Percentiles rank a stretch among this genome's conserved stretches.
Conservation (phyloP, 2,888 invertebrate species). For the Bhutanitis thaidina region DNA sequence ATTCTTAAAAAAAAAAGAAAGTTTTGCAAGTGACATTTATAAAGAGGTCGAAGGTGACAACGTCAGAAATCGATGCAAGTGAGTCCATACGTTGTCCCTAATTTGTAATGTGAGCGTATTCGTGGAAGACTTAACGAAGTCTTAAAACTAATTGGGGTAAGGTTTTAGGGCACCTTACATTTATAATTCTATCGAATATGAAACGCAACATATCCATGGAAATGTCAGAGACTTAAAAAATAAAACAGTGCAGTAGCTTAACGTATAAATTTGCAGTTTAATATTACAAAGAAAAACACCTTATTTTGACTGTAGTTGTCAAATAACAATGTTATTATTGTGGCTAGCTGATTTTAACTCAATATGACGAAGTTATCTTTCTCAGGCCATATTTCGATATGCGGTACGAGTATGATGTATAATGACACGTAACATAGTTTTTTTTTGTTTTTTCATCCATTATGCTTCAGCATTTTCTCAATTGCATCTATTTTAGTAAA, state of each 20-base stretch:
- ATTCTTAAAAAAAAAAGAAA: conserved; percentile 6
- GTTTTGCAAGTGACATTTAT: conserved; percentile 12
- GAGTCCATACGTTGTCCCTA: conserved; percentile 9
- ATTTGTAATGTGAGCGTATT: conserved; percentile 14
- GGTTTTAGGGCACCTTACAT: conserved; percentile 4
- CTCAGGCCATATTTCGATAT: no score
- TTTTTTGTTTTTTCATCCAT: neutral
- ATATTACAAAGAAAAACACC: no score
- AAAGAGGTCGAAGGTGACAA: conserved; percentile 10
- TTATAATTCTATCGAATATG: no score
- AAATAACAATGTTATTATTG: no score
- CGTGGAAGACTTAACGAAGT: conserved; percentile 6
- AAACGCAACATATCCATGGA: no score
- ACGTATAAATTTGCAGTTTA: no score
- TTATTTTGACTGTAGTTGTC: no score
- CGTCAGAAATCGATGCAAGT: conserved; percentile 12
- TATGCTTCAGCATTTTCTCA: neutral
- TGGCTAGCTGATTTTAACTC: no score
- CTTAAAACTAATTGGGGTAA: conserved; percentile 7
- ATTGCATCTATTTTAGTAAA: neutral
- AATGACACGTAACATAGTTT: neutral
- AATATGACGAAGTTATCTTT: no score
- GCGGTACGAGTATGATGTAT: neutral
- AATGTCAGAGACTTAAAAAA: no score
- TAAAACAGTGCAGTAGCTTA: no score